These are phyloP conservation scores for Eristalis pertinax DNA, from an alignment of 2,888 invertebrate species.

Conservation along the genomic window DNA sequence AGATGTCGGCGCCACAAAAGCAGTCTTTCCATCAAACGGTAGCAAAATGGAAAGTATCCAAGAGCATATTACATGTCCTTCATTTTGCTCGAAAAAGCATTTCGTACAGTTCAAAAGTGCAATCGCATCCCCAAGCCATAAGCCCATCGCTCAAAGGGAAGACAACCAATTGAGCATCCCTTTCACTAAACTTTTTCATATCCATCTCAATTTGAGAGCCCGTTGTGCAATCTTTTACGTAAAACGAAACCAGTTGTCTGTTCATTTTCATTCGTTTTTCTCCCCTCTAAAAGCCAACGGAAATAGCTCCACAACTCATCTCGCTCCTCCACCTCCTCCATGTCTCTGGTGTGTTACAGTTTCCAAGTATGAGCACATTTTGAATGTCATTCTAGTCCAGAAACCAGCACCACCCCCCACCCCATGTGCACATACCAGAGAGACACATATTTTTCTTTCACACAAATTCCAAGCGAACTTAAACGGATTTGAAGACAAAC, in stretches of 20 bases:
- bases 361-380: constrained; percentile 37
- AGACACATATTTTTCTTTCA: constrained; percentile 40
- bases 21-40: not conserved
- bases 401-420: not conserved
- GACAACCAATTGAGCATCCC: not conserved
- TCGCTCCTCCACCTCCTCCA: constrained; percentile 1
- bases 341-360: constrained; percentile 23
- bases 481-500: constrained; percentile 53
- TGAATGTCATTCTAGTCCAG: constrained; percentile 60
- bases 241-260: constrained; percentile 34
- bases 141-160: not conserved
- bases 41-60: not conserved
- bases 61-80: not conserved
- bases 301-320: constrained; percentile 12
- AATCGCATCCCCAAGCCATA: not conserved
- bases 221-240: constrained; percentile 28
- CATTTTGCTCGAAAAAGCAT: not conserved
- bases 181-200: constrained; percentile 19
- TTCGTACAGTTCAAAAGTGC: not conserved
- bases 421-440: constrained; percentile 13
- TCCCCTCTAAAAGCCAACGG: not conserved
- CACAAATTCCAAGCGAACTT: constrained; percentile 46
- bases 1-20: not conserved
- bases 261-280: constrained; percentile 15
- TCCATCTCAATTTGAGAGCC: constrained; percentile 35